Evolutionary conservation across 2,113 vertebrate species (phyloP).

Genomic region (Hemichromis elongatus): DNA sequence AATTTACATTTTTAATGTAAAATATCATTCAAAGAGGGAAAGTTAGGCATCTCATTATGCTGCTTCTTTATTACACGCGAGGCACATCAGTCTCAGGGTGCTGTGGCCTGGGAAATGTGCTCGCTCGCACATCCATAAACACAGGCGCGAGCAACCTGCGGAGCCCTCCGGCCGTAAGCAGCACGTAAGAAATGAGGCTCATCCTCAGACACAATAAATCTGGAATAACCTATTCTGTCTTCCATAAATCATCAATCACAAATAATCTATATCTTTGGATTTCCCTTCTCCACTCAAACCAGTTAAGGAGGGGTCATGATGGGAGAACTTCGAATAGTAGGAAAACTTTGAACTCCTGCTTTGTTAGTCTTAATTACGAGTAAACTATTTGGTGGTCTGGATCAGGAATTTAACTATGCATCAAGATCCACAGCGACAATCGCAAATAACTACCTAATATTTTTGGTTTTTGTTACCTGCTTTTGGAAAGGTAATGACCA

Average conservation of each 20-base stretch:
- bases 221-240: slow-evolving; percentile 45
- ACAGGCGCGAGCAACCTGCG: slow-evolving; percentile 25
- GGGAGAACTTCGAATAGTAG: neutral
- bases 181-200: slow-evolving; percentile 23
- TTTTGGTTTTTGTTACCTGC: neutral
- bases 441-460: neutral
- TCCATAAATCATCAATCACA: slow-evolving; percentile 55
- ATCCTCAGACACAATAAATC: slow-evolving; percentile 53
- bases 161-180: slow-evolving; percentile 53
- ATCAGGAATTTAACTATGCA: neutral
- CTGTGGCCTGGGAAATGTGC: slow-evolving; percentile 37
- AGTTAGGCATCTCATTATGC: slow-evolving; percentile 74
- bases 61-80: slow-evolving; percentile 63
- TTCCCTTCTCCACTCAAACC: neutral
- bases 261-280: slow-evolving; percentile 36
- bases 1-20: slow-evolving; percentile 78
- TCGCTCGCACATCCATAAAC: slow-evolving; percentile 18
- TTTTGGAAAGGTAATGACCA: neutral
- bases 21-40: slow-evolving; percentile 72
- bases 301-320: slow-evolving; percentile 14
- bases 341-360: neutral
- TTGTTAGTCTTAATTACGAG: neutral
- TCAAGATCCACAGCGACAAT: neutral
- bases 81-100: slow-evolving; percentile 56
- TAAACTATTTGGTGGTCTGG: neutral